phyloP scores from a whole-genome alignment of 2,113 vertebrate species.

The Orcinus orca region DNA sequence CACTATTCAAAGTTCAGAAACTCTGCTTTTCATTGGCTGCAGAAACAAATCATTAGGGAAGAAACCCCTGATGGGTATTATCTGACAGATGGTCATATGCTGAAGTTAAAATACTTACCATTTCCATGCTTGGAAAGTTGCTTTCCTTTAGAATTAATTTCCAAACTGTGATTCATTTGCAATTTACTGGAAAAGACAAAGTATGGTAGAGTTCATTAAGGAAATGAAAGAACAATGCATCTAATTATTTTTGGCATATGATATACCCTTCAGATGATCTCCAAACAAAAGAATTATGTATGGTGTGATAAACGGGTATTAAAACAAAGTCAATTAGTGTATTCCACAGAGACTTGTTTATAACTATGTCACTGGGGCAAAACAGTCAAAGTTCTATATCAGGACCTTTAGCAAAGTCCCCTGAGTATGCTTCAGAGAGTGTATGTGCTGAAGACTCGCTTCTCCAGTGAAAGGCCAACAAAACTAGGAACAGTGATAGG shows the following conservation, averaged over 20 bases:
- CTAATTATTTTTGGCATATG: background rate
- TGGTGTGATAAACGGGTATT: background rate
- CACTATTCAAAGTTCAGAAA: background rate
- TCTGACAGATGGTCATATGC: background rate
- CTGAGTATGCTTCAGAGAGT: background rate
- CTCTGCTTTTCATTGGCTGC: background rate
- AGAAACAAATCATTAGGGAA: background rate
- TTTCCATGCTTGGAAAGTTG: background rate
- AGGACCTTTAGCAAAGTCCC: background rate
- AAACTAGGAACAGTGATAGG: background rate
- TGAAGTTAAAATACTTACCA: background rate
- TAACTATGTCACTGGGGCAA: background rate
- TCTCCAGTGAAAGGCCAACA: background rate
- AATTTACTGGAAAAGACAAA: constrained; percentile 40
- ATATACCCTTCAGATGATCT: background rate
- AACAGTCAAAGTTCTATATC: background rate
- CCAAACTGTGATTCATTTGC: background rate
- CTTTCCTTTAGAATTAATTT: constrained; percentile 26
- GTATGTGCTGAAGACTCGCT: background rate
- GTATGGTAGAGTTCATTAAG: constrained; percentile 19
- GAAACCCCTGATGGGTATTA: background rate
- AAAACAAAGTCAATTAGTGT: constrained; percentile 22
- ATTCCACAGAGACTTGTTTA: background rate
- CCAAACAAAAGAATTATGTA: constrained; percentile 12
- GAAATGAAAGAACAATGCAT: background rate